Base-by-base conservation (phyloP, 2,113 vertebrate genomes). In the Lepus americanus region DNA sequence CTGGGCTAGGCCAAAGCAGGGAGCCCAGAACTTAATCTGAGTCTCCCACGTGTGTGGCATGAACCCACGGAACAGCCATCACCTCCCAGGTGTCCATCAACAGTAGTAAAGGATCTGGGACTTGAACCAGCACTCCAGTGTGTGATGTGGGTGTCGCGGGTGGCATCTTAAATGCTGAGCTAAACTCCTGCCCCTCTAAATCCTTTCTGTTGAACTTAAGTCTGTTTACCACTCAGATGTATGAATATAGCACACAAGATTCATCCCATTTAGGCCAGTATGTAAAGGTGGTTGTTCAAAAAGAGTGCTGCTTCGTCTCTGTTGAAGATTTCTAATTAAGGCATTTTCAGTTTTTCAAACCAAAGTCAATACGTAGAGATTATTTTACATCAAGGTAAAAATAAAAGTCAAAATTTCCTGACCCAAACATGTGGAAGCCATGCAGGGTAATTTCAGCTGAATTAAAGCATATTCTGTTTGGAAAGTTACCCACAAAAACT, bases 361-460 rank as follows among this genome's bases (percentile, higher is more conserved):
- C 5, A 59, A 92, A 83, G 31, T 59, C 78, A 90, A 16, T 76
- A 16, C 12, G 23, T 36, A 67, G 22, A 94, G 17, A 17, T 77
- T 7, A 53, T 69, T 92, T 25, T 93, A 76, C 2, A 78, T 73
- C 22, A 53, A 55, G 79, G 29, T 83, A 61, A 90, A 96, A 95
- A 59, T 79, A 67, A 69, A 87, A 89, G 61, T 67, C 44, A 96
- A 59, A 31, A 84, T 73, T 86, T 87, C 29, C 31, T 77, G 76
- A 63, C 36, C 86, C 6, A 90, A 74, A 59, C 20, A 0, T 86
- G 7, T 59, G 53, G 19, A 70, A 72, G 91, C 44, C 72, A 4
- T 17, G 33, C n/a, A 72, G 59, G 55, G 33, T 78, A 44, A 29
- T 87, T 76, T 86, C 53, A 76, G 22, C 23, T 92, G n/a, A 95